Evolutionary conservation across 2,113 vertebrate species (phyloP).

Genomic region (Symphodus melops): DNA sequence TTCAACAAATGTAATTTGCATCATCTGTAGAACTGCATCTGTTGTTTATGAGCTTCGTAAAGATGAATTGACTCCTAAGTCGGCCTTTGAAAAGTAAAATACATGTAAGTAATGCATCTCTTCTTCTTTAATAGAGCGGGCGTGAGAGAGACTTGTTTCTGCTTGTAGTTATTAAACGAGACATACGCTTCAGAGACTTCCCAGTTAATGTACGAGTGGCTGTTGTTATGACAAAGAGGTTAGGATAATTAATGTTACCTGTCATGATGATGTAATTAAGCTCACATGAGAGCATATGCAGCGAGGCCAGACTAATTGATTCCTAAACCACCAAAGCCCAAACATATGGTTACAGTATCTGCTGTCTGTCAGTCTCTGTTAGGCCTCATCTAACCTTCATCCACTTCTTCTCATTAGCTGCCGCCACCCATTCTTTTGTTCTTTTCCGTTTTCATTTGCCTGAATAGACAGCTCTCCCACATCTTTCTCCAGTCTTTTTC

Average conservation of each 20-base stretch:
- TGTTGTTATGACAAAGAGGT: constrained; percentile 69
- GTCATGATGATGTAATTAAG: constrained; percentile 70
- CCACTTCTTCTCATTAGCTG: background rate
- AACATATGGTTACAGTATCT: constrained; percentile 53
- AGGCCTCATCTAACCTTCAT: constrained; percentile 10
- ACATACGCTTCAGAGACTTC: constrained; percentile 62
- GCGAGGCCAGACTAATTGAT: constrained; percentile 69
- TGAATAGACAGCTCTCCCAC: background rate
- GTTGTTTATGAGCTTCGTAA: constrained; percentile 22
- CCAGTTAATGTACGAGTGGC: constrained; percentile 67
- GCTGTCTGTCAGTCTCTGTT: constrained; percentile 32
- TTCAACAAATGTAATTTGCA: background rate
- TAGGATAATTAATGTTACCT: constrained; percentile 74
- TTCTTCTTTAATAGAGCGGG: constrained; percentile 26
- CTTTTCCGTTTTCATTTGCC: background rate
- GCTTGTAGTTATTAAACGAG: constrained; percentile 62
- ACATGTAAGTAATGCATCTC: constrained; percentile 53
- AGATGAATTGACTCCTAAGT: constrained; percentile 53
- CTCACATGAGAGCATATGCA: constrained; percentile 60
- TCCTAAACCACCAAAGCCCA: constrained; percentile 44
- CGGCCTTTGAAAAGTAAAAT: constrained; percentile 50
- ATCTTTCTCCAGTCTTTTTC: background rate
- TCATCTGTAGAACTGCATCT: background rate
- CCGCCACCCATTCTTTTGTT: background rate
- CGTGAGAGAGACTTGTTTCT: constrained; percentile 28